Evolutionary conservation across 2,888 invertebrate species (phyloP).

Genomic region (Alviniconcha strummeri): DNA sequence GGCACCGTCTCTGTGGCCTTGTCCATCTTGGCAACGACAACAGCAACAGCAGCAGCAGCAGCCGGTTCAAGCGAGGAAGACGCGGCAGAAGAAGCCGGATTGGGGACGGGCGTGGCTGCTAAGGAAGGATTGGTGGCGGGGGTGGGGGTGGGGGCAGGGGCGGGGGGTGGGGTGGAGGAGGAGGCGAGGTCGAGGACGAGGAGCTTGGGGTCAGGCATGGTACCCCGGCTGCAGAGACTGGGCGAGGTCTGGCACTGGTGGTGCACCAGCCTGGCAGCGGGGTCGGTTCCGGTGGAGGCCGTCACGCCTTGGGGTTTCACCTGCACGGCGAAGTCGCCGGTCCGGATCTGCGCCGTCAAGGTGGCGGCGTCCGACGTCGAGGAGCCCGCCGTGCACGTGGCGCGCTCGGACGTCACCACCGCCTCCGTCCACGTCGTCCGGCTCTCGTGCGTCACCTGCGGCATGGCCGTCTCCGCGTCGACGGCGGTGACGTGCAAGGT

Average conservation of each 20-base stretch:
- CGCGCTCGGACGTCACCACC: conserved; percentile 57
- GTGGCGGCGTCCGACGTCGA: conserved; percentile 49
- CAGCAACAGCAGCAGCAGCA: background rate
- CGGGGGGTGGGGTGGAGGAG: background rate
- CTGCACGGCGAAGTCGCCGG: conserved; percentile 49
- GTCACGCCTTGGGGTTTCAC: conserved; percentile 29
- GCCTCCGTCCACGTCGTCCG: conserved; percentile 59
- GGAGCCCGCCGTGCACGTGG: conserved; percentile 50
- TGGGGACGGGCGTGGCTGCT: background rate
- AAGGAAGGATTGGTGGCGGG: background rate
- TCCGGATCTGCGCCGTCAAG: conserved; percentile 46
- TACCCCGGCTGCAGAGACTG: conserved; percentile 16
- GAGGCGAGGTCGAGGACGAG: background rate
- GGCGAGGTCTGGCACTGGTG: conserved; percentile 38
- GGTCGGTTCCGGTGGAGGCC: conserved; percentile 54
- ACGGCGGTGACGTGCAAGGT: conserved; percentile 49
- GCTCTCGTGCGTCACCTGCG: conserved; percentile 46
- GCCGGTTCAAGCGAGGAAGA: background rate
- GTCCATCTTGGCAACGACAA: background rate
- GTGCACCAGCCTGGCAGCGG: conserved; percentile 28
- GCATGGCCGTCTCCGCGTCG: conserved; percentile 57
- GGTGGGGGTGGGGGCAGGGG: background rate
- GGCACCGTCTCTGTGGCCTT: conserved; percentile 27
- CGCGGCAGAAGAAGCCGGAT: background rate
- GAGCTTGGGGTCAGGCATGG: conserved; percentile 28